Percentiles rank a stretch among this genome's conserved stretches.
phyloP scores from a whole-genome alignment of 2,113 vertebrate species.

The Isichthys henryi region DNA sequence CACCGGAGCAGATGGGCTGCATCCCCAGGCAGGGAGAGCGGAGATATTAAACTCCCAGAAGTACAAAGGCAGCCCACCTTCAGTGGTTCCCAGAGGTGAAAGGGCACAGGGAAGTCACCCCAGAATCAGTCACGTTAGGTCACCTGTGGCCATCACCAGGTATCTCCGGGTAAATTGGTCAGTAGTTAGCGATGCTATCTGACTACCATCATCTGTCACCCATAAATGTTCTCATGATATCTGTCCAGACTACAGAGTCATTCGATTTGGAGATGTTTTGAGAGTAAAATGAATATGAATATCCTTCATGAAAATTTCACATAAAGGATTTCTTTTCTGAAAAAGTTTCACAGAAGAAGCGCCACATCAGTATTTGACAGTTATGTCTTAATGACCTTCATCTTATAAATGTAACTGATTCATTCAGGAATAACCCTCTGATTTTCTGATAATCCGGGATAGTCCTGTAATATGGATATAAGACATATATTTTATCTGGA shows the following conservation, averaged over 20 bases:
- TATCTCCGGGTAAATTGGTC: not conserved
- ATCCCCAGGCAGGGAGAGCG: not conserved
- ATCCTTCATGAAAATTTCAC: not conserved
- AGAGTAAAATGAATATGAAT: not conserved
- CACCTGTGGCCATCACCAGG: not conserved
- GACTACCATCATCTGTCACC: not conserved
- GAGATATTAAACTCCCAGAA: not conserved
- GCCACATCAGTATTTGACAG: not conserved
- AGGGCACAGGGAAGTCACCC: not conserved
- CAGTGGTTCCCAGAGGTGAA: not conserved
- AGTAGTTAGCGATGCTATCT: not conserved
- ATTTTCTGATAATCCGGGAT: not conserved
- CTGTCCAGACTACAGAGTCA: not conserved
- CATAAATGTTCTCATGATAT: not conserved
- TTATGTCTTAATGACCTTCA: not conserved
- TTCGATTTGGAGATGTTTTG: not conserved
- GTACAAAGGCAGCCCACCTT: not conserved
- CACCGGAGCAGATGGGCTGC: not conserved
- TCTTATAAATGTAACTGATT: not conserved
- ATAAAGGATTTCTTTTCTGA: not conserved
- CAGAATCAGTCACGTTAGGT: not conserved
- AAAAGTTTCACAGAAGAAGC: not conserved
- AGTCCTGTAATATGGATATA: conserved; percentile 10
- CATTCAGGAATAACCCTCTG: not conserved
- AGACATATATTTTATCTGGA: not conserved